Evolutionary conservation across 2,113 vertebrate genomes (phyloP), one percentile per base, ranked within the genome.

Genomic region (Hippocampus guttulatus): DNA sequence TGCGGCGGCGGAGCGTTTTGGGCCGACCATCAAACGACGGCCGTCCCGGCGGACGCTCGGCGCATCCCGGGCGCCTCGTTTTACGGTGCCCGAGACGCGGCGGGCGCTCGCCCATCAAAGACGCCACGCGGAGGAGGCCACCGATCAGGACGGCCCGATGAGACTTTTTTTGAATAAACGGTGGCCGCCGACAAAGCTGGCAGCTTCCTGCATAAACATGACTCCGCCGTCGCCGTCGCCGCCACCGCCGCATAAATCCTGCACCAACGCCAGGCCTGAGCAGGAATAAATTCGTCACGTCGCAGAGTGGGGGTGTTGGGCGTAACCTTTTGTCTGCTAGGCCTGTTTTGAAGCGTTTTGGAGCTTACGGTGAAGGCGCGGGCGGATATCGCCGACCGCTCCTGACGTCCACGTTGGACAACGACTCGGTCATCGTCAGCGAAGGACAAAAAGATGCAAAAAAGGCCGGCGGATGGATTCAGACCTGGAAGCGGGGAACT

Each of bases 1-100:
- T 90, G 88, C 88, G 84, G 25, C 57, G 87, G 85, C 85, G 68
- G 64, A 69, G 80, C 79, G 84, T 90, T 87, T 88, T 86, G 75
- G 84, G 84, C 89, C 90, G 84, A 55, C 82, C 78, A 71, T 90
- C 88, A 90, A 92, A 88, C 87, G 89, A 89, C 90, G 67, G 68
- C 85, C 83, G 83, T 89, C 88, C 89, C 89, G 85, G 84, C 77
- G 85, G 90, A 89, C 52, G 52, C 21, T 1, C 52, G 58, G 7
- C 58, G 27, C 15, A 8, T 91, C 88, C 89, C 91, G 88, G 85
- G 87, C 86, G 89, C 90, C 91, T 92, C 92, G 89, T 91, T 91
- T 91, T 91, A 90, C 90, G 88, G 91, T 88, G 87, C 89, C 88
- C 90, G 89, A 92, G 92, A 89, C 89, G 85, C 84, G 81, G 74